Conservation (phyloP, 2,888 invertebrate genomes). For the Acanthosepion esculentum region DNA sequence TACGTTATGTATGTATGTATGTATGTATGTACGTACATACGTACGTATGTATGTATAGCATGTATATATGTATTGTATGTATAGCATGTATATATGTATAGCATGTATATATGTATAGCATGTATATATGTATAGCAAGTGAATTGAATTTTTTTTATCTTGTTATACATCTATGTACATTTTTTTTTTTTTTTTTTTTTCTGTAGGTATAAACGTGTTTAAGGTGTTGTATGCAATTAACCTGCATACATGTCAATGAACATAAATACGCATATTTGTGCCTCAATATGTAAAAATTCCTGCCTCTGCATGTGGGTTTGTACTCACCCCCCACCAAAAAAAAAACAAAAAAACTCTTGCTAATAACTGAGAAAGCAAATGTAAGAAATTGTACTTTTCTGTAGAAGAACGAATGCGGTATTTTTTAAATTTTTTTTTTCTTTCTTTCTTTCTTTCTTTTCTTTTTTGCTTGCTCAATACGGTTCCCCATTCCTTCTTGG, state of each 20-base stretch:
- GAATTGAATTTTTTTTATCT: neutral
- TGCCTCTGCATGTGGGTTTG: neutral
- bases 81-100: neutral
- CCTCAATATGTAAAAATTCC: neutral
- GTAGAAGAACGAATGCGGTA: too few relatives aligned
- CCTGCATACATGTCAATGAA: neutral
- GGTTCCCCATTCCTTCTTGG: neutral
- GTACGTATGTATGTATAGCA: neutral
- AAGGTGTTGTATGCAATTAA: too few relatives aligned
- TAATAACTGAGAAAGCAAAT: neutral
- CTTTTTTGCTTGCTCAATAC: neutral
- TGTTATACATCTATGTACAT: neutral
- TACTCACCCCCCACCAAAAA: neutral
- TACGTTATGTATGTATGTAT: neutral
- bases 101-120: neutral
- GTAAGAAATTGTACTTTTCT: neutral
- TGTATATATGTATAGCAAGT: neutral
- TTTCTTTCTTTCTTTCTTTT: too few relatives aligned
- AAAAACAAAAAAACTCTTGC: neutral
- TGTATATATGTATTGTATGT: constrained; percentile 23
- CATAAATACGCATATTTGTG: neutral
- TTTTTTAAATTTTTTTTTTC: too few relatives aligned
- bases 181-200: neutral
- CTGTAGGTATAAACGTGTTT: neutral
- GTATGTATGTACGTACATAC: too few relatives aligned